Evolutionary conservation across 1,140 invertebrate genomes (phyloP), one percentile per base, ranked within the genome.

Genomic region (Drusus annulatus): DNA sequence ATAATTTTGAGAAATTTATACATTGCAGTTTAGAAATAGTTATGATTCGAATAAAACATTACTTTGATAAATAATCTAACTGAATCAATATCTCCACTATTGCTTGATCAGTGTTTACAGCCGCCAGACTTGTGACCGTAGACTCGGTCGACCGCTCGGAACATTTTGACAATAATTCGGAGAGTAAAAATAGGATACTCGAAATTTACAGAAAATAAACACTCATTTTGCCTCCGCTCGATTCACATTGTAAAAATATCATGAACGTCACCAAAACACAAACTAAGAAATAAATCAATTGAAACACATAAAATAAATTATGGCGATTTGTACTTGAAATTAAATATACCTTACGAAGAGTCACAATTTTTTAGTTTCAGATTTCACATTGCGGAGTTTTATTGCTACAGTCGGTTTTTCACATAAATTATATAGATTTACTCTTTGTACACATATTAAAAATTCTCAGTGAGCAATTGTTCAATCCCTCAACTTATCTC

Each of bases 301-400:
- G 45, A 71, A 75, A 79, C 51, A 69, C 52, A 71, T 71, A 76
- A 76, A 65, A 83, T 76, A 76, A 65, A 83, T 76, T 69, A 83
- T 76, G 23, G 80, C 76, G 74, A 83, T 83, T 83, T 83, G 82
- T 83, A 83, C 82, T 83, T 80, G 69, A 83, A 83, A 83, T 83
- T 76, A 68, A 56, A 80, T 62, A 78, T 78, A 78, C 60, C 76
- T 68, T 78, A 78, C 13, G 62, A 45, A 51, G 58, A 81, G 58
- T 81, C 80, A 81, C 76, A 73, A 52, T 54, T 73, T n/a, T 45
- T 74, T 62, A 50, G 31, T 73, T 81, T 75, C 80, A 78, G 77
- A 78, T 78, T 79, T 79, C 60, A 81, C 69, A 81, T 63, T 75
- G 75, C 25, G 60, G 79, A 80, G 68, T 76, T 54, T 83, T 83